Conservation (phyloP, 2,888 invertebrate species). For the Mechanitis messenoides region DNA sequence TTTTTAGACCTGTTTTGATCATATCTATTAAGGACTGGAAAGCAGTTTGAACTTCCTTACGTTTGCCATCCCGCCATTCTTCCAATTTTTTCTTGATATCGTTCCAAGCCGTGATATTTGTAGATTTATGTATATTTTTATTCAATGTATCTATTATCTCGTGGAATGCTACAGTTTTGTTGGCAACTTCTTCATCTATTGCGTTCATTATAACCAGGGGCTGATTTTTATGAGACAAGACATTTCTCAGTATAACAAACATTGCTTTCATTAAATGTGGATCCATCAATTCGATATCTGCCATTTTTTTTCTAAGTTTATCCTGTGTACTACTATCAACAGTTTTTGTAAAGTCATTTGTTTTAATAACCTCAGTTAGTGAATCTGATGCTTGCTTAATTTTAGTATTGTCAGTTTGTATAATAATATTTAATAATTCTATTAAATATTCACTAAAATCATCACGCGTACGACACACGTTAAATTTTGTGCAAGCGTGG, state of each 20-base stretch:
- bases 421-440: slow-evolving; percentile 32
- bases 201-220: slow-evolving; percentile 32
- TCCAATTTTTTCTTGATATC: slow-evolving; percentile 30
- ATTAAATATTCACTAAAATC: slow-evolving; percentile 37
- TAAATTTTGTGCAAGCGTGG: slow-evolving; percentile 41
- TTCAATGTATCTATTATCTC: slow-evolving; percentile 38
- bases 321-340: slow-evolving; percentile 28
- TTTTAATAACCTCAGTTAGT: slow-evolving; percentile 39
- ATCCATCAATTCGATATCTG: slow-evolving; percentile 23
- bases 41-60: slow-evolving; percentile 6
- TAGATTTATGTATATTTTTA: slow-evolving; percentile 30
- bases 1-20: slow-evolving; percentile 9
- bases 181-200: slow-evolving; percentile 22
- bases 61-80: slow-evolving; percentile 30
- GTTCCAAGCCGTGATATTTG: slow-evolving; percentile 34
- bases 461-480: slow-evolving; percentile 37
- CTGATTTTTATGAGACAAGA: slow-evolving; percentile 34
- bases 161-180: slow-evolving; percentile 39
- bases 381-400: slow-evolving; percentile 37
- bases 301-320: slow-evolving; percentile 23
- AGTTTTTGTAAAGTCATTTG: slow-evolving; percentile 27
- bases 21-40: slow-evolving; percentile 14
- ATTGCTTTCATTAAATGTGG: slow-evolving; percentile 19
- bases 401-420: slow-evolving; percentile 34
- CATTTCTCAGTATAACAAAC: slow-evolving; percentile 33